These are phyloP conservation scores for Amphipoea lucens DNA, from an alignment of 2,888 invertebrate species.

Conservation along the genomic window DNA sequence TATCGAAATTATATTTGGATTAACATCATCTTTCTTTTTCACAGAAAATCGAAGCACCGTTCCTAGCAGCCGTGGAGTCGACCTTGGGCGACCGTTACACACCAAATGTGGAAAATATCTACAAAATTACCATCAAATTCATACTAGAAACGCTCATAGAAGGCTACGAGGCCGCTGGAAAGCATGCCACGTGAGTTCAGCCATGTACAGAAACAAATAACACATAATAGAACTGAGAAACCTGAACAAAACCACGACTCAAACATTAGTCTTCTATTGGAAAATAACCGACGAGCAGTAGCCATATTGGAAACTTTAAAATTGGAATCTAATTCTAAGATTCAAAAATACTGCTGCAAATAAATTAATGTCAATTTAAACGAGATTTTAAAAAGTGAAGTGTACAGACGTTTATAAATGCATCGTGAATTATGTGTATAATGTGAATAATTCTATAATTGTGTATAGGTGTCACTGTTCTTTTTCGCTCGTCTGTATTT, in stretches of 20 bases:
- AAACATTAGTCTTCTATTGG: conserved; percentile 31
- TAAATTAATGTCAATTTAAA: conserved; percentile 71
- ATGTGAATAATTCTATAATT: conserved; percentile 74
- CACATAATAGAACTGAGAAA: conserved; percentile 49
- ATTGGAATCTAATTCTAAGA: conserved; percentile 61
- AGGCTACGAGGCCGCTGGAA: conserved; percentile 92
- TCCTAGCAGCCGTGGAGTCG: conserved; percentile 95
- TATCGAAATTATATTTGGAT: background rate
- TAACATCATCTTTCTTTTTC: conserved; percentile 56
- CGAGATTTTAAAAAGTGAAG: conserved; percentile 66
- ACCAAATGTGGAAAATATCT: conserved; percentile 96
- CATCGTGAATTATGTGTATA: conserved; percentile 73
- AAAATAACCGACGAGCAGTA: conserved; percentile 32
- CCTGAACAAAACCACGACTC: conserved; percentile 36
- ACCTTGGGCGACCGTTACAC: conserved; percentile 97
- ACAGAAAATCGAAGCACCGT: conserved; percentile 97
- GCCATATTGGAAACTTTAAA: conserved; percentile 56
- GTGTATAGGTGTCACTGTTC: conserved; percentile 67
- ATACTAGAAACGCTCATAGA: conserved; percentile 96
- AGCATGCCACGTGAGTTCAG: conserved; percentile 79
- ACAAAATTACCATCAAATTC: conserved; percentile 97
- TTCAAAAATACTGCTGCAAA: conserved; percentile 45
- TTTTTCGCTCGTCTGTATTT: conserved; percentile 68
- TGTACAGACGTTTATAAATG: conserved; percentile 69
- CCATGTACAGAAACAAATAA: conserved; percentile 53